Evolutionary conservation across 2,888 invertebrate species (phyloP).

Genomic region (Hyposoter didymator): DNA sequence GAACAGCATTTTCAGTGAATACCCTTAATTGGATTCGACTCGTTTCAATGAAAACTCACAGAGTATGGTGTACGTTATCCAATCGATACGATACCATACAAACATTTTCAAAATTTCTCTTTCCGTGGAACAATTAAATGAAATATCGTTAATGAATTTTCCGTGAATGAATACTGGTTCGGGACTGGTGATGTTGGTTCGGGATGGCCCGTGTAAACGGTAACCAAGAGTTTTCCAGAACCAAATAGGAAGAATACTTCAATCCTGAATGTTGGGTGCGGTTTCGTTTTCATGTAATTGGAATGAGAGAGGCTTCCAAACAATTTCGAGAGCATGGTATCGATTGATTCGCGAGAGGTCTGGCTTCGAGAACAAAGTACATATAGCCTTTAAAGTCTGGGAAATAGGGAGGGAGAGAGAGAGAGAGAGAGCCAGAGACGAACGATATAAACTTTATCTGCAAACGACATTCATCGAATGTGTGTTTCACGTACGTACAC

Average conservation of each 20-base stretch:
- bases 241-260: slow-evolving; percentile 7
- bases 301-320: slow-evolving; percentile 59
- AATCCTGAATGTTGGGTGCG: slow-evolving; percentile 24
- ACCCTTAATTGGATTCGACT: not conserved
- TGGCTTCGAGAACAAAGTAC: slow-evolving; percentile 52
- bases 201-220: not conserved
- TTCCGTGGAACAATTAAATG: not conserved
- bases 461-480: slow-evolving; percentile 22
- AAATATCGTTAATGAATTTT: not conserved
- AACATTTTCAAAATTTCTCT: not conserved
- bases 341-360: slow-evolving; percentile 69
- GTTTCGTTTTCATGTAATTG: slow-evolving; percentile 16
- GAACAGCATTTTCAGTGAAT: too few relatives aligned
- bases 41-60: not conserved
- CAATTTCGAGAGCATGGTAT: slow-evolving; percentile 72
- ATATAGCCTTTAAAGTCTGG: slow-evolving; percentile 21
- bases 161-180: not conserved
- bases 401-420: not conserved
- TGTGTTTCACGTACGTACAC: slow-evolving; percentile 1
- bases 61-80: not conserved
- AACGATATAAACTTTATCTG: slow-evolving; percentile 31
- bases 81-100: not conserved
- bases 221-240: not conserved
- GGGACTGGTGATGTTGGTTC: not conserved
- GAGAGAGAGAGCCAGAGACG: not conserved